Base-by-base conservation (phyloP, 2,113 vertebrate genomes). In the Amphiprion percula region DNA sequence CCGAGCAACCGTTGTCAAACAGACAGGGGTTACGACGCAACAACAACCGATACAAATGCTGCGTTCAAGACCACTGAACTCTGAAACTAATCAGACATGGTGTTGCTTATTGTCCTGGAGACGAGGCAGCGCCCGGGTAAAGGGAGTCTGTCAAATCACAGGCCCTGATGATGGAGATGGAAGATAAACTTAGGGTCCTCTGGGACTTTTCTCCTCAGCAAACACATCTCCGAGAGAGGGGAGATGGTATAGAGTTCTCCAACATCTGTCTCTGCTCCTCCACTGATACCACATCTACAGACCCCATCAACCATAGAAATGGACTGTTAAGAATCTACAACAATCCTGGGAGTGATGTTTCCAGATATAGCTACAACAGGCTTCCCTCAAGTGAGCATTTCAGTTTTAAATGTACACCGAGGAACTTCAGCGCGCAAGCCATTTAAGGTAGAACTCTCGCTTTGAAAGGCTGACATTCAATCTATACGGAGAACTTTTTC, bases 11-110 rank as follows among this genome's bases (percentile, higher is more conserved):
- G 83, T 93, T 94, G 93, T 93, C 93, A 92, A 90, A 93, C 88
- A 92, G 90, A 93, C 92, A 84, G 90, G 80, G 89, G 86, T 90
- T 91, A 92, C 86, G 71, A 83, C 67, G 85, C 88, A 90, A 87
- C 87, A 93, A 88, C 92, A 91, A 86, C 89, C 66, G 88, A 92
- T 92, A 93, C 91, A 89, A 88, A 91, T 79, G 85, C 91, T 72
- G 90, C 92, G 94, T 95, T 95, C 94, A 80, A 95, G 94, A 94
- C 90, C 93, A 95, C 90, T 95, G 94, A 95, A 94, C 94, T 94
- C 93, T 94, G 92, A 95, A 95, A 94, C 94, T 95, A 95, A 95
- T 95, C 93, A 94, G 94, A 95, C 90, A 92, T 93, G 93, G 84
- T 92, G 93, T 92, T 95, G 92, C 94, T 94, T 94, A 95, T 94